Conservation (phyloP, 2,797 vertebrate genomes). For the Smutsia temminckii region DNA sequence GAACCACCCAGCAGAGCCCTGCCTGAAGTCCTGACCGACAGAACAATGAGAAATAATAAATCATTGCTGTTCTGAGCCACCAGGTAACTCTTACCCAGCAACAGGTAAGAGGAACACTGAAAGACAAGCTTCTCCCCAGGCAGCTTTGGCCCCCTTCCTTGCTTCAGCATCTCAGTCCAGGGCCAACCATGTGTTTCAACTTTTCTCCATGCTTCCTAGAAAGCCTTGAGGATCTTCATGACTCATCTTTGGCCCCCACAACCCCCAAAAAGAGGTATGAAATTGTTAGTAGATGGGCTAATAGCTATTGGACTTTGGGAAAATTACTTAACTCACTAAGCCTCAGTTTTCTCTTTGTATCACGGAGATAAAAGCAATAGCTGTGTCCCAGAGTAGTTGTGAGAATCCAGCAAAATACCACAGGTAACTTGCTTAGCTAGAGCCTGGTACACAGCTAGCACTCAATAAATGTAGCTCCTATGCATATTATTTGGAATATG, state of each 20-base stretch:
- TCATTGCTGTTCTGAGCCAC: too few relatives aligned
- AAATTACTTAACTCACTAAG: not conserved
- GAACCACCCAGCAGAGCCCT: too few relatives aligned
- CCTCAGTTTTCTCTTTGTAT: not conserved
- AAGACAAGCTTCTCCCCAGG: too few relatives aligned
- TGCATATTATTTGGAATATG: too few relatives aligned
- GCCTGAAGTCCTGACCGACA: too few relatives aligned
- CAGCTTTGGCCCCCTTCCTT: too few relatives aligned
- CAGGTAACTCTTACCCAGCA: too few relatives aligned
- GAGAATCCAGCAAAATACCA: not conserved
- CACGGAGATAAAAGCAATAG: not conserved
- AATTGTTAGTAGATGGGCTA: not conserved
- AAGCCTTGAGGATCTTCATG: not conserved
- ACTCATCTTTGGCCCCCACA: not conserved
- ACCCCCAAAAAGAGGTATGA: not conserved
- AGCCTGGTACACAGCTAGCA: not conserved
- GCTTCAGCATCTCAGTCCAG: too few relatives aligned
- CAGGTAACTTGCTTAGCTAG: not conserved
- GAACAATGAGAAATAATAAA: too few relatives aligned
- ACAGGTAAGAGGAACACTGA: too few relatives aligned
- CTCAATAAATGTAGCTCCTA: not conserved
- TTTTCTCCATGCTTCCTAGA: too few relatives aligned
- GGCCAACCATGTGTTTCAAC: too few relatives aligned
- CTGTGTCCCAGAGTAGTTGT: not conserved
- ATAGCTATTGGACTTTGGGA: not conserved